phyloP scores from a whole-genome alignment of 2,113 vertebrate genomes.

The Dicaeum eximium region DNA sequence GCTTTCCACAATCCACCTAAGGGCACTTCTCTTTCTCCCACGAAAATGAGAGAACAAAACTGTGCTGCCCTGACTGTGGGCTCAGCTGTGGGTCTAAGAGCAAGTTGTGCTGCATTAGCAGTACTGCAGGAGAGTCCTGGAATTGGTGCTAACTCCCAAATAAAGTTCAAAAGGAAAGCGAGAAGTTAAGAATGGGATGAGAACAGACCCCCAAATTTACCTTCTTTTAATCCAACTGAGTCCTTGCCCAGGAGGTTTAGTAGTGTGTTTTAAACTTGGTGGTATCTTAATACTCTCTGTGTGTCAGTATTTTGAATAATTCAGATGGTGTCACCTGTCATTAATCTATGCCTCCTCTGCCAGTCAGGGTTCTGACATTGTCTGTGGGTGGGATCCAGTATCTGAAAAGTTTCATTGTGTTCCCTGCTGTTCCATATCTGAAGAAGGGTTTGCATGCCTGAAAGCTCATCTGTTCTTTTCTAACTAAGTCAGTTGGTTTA shows the following conservation, averaged over 20 bases:
- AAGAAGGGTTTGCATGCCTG: background rate
- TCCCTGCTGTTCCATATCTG: slow-evolving; percentile 32
- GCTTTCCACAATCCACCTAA: background rate
- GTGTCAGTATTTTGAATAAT: slow-evolving; percentile 17
- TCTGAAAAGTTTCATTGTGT: slow-evolving; percentile 44
- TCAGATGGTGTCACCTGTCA: slow-evolving; percentile 18
- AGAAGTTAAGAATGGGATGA: background rate
- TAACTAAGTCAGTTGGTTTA: slow-evolving; percentile 18
- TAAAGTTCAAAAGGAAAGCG: background rate
- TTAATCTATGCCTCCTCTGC: slow-evolving; percentile 39
- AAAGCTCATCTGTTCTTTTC: background rate
- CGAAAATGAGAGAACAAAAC: background rate
- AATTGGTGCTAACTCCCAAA: background rate
- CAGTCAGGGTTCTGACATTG: slow-evolving; percentile 33
- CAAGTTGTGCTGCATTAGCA: background rate
- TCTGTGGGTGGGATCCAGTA: slow-evolving; percentile 33
- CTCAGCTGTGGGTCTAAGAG: background rate
- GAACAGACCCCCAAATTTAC: background rate
- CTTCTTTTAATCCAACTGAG: background rate
- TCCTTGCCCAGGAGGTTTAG: background rate
- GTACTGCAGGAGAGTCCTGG: background rate
- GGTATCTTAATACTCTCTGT: background rate
- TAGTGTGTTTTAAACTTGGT: background rate
- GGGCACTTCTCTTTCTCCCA: background rate
- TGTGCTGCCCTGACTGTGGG: background rate